Conservation (phyloP, 2,888 invertebrate genomes). For the Phengaris arion region DNA sequence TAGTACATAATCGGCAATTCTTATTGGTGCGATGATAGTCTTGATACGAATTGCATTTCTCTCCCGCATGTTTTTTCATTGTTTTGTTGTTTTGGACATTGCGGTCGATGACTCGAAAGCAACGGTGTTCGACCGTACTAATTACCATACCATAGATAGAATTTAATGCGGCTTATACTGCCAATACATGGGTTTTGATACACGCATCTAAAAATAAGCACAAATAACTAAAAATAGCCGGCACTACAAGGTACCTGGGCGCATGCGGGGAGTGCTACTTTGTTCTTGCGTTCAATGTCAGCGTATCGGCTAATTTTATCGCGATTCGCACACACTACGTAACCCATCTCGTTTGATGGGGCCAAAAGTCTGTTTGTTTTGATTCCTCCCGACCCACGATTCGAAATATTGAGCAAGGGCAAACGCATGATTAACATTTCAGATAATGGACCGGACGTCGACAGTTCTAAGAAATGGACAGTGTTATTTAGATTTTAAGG, state of each 20-base stretch:
- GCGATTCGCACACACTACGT: conserved; percentile 66
- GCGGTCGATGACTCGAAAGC: conserved; percentile 23
- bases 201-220: conserved; percentile 47
- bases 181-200: conserved; percentile 6
- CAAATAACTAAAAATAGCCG: conserved; percentile 58
- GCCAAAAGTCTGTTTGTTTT: conserved; percentile 73
- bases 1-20: not conserved
- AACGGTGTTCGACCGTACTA: conserved; percentile 3
- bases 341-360: conserved; percentile 70
- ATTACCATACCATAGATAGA: conserved; percentile 16
- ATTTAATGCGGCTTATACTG: conserved; percentile 2
- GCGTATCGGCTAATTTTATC: conserved; percentile 78
- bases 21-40: not conserved
- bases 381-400: conserved; percentile 57
- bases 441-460: conserved; percentile 1
- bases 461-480: not conserved
- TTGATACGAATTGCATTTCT: not conserved
- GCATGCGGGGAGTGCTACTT: conserved; percentile 70
- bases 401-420: conserved; percentile 40
- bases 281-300: conserved; percentile 78
- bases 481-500: not conserved
- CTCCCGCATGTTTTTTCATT: conserved; percentile 17
- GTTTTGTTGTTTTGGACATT: not conserved
- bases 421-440: conserved; percentile 27
- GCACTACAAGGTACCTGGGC: conserved; percentile 57